Evolutionary conservation across 2,113 vertebrate genomes (phyloP).

Genomic region (Notechis scutatus): DNA sequence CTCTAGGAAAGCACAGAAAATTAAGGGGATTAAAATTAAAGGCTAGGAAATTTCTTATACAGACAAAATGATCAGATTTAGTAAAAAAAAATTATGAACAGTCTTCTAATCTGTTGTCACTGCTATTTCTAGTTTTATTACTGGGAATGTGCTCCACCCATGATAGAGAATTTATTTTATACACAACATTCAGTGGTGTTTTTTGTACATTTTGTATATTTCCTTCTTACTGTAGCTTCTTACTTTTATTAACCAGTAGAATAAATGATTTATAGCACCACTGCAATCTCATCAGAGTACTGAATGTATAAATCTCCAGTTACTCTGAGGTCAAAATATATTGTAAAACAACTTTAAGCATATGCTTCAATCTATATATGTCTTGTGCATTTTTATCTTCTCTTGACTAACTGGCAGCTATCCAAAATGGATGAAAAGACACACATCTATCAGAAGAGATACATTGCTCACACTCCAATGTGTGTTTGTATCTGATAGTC

Average conservation of each 20-base stretch:
- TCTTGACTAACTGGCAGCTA: not conserved
- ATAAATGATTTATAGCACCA: constrained; percentile 15
- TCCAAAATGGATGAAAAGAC: not conserved
- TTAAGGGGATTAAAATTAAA: not conserved
- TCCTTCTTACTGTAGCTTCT: not conserved
- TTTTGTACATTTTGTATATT: constrained; percentile 11
- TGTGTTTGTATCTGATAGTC: constrained; percentile 12
- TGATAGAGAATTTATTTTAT: not conserved
- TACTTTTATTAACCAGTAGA: not conserved
- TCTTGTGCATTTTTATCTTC: not conserved
- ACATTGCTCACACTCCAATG: not conserved
- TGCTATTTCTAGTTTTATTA: not conserved
- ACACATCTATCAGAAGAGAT: not conserved
- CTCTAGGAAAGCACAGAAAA: not conserved
- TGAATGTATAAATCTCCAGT: constrained; percentile 45
- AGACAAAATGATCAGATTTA: not conserved
- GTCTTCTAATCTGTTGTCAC: not conserved
- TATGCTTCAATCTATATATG: constrained; percentile 22
- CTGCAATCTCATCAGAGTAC: constrained; percentile 8
- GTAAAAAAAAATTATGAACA: not conserved
- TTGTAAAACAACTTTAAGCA: constrained; percentile 20
- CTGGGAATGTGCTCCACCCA: not conserved
- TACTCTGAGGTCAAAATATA: constrained; percentile 31
- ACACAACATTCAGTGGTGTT: not conserved
- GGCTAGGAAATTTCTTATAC: not conserved